These are phyloP conservation scores for Drosophila takahashii DNA, from an alignment of 1,140 invertebrate genomes.

Conservation along the genomic window DNA sequence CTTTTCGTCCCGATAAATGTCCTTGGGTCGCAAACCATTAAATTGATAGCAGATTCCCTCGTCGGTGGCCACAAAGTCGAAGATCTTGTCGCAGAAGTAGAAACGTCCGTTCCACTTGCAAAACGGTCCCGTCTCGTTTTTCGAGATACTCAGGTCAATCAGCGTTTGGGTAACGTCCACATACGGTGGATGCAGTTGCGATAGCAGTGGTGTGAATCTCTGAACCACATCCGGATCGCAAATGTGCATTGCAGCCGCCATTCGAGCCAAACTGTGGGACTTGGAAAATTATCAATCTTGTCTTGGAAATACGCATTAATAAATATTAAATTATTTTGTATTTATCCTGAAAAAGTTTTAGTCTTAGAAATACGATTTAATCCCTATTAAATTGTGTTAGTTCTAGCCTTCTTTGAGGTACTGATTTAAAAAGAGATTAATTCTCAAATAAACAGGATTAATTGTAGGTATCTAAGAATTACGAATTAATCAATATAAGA, in stretches of 20 bases:
- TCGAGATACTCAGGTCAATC: slow-evolving; percentile 70
- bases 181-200: slow-evolving; percentile 18
- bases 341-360: too few species aligned
- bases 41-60: slow-evolving; percentile 90
- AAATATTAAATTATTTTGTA: too few species aligned
- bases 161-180: slow-evolving; percentile 57
- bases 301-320: too few species aligned
- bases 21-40: slow-evolving; percentile 87
- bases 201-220: slow-evolving; percentile 57
- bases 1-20: slow-evolving; percentile 81
- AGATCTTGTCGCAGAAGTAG: slow-evolving; percentile 76
- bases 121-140: slow-evolving; percentile 72
- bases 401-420: too few species aligned
- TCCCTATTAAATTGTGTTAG: too few species aligned
- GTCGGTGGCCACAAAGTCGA: slow-evolving; percentile 87
- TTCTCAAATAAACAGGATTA: too few species aligned
- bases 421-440: too few species aligned
- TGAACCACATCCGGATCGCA: slow-evolving; percentile 70
- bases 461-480: too few species aligned
- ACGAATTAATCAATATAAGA: too few species aligned
- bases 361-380: too few species aligned
- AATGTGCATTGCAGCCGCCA: slow-evolving; percentile 76
- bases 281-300: neutral
- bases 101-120: slow-evolving; percentile 86
- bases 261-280: slow-evolving; percentile 45